Base-by-base conservation (phyloP, 2,888 invertebrate genomes). In the Sesia bembeciformis region DNA sequence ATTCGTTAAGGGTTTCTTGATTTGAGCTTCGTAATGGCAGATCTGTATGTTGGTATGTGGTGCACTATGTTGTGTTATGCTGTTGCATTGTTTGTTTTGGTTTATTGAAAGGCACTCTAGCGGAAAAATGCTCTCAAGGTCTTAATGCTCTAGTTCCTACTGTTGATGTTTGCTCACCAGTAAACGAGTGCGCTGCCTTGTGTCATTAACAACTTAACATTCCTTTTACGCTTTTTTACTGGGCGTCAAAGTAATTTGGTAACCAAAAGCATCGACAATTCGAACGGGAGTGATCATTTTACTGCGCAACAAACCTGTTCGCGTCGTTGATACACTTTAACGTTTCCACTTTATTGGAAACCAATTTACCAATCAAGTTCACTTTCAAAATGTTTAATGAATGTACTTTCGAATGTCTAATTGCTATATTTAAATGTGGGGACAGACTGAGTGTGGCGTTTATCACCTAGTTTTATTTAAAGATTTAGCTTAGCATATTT, bases 41-140 rank as follows among this genome's bases (percentile, higher is more conserved):
- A 87, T 76, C 70, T 87, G 71, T 88, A 81, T 77, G 76, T 80
- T 72, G 88, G 89, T 89, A 88, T 70, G 87, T 85, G 63, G 59
- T 68, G 61, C 68, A 65, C 57, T 62, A 56, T 61, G 61, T 62
- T 55, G 59, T 67, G 57, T 56, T 56, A 58, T 59, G 57, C 58
- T 63, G 58, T 64, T 52, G 53, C 59, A 60, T 70, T 72, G 68
- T 72, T 73, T 75, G 68, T 72, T 76, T 78, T 72, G 64, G 62
- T 62, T 67, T 60, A 59, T 70, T 72, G 68, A 69, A 71, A 74
- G 67, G 64, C 65, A 66, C 60, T 68, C 64, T 68, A 57, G 66
- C 70, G 70, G 70, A 74, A 72, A 75, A 67, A 65, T 65, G 40
- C 55, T 62, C 58, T 72, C 84, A 84, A 84, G 84, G 84, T 70